phyloP scores from a whole-genome alignment of 2,888 invertebrate genomes.

The Merodon equestris region DNA sequence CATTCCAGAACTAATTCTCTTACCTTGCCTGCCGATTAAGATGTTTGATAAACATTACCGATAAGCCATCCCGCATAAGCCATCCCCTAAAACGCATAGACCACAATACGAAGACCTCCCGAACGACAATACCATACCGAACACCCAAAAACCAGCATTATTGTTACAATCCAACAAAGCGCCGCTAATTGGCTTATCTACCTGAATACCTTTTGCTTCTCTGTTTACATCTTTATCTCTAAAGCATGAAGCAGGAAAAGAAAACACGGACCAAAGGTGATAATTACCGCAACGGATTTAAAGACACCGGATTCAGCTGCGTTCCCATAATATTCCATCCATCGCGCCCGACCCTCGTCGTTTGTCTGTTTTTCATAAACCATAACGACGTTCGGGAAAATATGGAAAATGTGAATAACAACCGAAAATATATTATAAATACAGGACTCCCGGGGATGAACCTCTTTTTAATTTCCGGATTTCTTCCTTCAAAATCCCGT shows the following conservation, averaged over 20 bases:
- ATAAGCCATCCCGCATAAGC: too few relatives aligned
- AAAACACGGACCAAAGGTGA: conserved; percentile 34
- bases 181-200: conserved; percentile 38
- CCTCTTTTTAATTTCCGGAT: conserved; percentile 56
- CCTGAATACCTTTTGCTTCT: conserved; percentile 2
- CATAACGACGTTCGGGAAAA: too few relatives aligned
- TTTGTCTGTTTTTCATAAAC: neutral
- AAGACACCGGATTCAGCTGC: conserved; percentile 10
- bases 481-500: conserved; percentile 29
- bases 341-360: conserved; percentile 4
- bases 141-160: too few relatives aligned
- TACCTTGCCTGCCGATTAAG: too few relatives aligned
- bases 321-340: conserved; percentile 12
- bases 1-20: too few relatives aligned
- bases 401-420: neutral
- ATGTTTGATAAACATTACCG: too few relatives aligned
- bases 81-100: too few relatives aligned
- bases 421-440: too few relatives aligned
- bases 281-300: conserved; percentile 52
- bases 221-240: conserved; percentile 28
- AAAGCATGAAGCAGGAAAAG: too few relatives aligned
- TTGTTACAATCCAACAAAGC: neutral
- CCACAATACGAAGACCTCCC: too few relatives aligned
- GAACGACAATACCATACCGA: too few relatives aligned
- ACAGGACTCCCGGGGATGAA: conserved; percentile 25